Percentiles rank a stretch among this genome's conserved stretches.
These are phyloP conservation scores for Conops quadrifasciatus DNA, from an alignment of 2,888 invertebrate genomes.

Conservation along the genomic window DNA sequence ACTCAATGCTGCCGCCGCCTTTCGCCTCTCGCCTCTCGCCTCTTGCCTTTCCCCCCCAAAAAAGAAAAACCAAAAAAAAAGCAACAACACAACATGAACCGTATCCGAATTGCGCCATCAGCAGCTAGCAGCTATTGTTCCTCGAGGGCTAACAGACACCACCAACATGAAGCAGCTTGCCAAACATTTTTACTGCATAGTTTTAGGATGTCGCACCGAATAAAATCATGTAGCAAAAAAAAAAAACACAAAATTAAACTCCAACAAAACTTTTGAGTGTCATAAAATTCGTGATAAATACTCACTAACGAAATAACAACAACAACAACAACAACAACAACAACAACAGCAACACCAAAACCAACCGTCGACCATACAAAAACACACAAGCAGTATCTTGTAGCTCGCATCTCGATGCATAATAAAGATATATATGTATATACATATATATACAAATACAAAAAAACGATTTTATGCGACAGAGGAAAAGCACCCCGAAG, in stretches of 20 bases:
- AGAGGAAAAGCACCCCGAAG: not conserved
- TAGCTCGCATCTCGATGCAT: not conserved
- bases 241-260: not conserved
- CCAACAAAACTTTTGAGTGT: slow-evolving; percentile 1
- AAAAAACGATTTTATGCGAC: too few relatives aligned
- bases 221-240: not conserved
- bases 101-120: too few relatives aligned
- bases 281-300: slow-evolving; percentile 3
- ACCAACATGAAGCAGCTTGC: not conserved
- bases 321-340: not conserved
- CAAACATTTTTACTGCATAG: slow-evolving; percentile 17
- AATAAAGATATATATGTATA: too few relatives aligned
- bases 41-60: too few relatives aligned
- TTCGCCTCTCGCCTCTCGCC: too few relatives aligned
- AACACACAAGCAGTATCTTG: not conserved
- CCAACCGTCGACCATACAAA: not conserved
- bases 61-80: too few relatives aligned
- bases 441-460: not conserved
- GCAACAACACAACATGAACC: too few relatives aligned
- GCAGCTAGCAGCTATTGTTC: not conserved
- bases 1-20: too few relatives aligned
- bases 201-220: slow-evolving; percentile 14
- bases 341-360: not conserved
- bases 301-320: not conserved
- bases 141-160: not conserved